Evolutionary conservation across 2,113 vertebrate genomes (phyloP), one percentile per base, ranked within the genome.

Genomic region (Pardalotus punctatus): DNA sequence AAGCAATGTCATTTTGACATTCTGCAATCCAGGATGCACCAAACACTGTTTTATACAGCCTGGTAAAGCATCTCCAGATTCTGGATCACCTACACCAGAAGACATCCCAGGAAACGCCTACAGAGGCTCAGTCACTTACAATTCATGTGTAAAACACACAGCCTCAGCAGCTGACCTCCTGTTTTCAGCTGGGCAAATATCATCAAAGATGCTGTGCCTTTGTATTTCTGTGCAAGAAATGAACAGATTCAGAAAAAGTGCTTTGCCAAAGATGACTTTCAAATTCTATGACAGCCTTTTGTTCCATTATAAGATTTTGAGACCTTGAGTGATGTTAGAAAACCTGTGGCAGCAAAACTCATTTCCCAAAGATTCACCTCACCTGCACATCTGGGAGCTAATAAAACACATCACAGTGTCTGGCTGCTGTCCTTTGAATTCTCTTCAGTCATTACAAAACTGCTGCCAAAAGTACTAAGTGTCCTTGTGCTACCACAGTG

Each of bases 351-450:
- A 73, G 82, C 20, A 9, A 61, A 92, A 91, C 62, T 92, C 50
- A 78, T 92, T 96, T 94, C 77, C 94, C 58, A 4, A 91, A 89
- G 89, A 92, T 67, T 91, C 95, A 86, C 94, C 93, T 97, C 94
- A 94, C 95, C 95, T 95, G 93, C 94, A 96, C 96, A 96, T 95
- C 95, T 96, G 96, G 96, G 93, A 96, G 89, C 91, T 95, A 89
- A 95, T 96, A 95, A 96, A 96, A 79, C 94, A 79, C 89, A 87
- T 95, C 95, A 70, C 84, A 57, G 89, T 51, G 88, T 88, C 88
- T 96, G 94, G 76, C 93, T 92, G 67, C 79, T 86, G 88, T 93
- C 95, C 88, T 95, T 81, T 88, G 82, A 91, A 64, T 95, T 71
- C 93, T 84, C 84, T 96, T 89, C 73, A 92, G 83, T 94, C 91